A percentile compares a stretch with the other conserved stretches of the same genome.
phyloP scores from a whole-genome alignment of 2,797 vertebrate genomes.

The Galaxias olidus region DNA sequence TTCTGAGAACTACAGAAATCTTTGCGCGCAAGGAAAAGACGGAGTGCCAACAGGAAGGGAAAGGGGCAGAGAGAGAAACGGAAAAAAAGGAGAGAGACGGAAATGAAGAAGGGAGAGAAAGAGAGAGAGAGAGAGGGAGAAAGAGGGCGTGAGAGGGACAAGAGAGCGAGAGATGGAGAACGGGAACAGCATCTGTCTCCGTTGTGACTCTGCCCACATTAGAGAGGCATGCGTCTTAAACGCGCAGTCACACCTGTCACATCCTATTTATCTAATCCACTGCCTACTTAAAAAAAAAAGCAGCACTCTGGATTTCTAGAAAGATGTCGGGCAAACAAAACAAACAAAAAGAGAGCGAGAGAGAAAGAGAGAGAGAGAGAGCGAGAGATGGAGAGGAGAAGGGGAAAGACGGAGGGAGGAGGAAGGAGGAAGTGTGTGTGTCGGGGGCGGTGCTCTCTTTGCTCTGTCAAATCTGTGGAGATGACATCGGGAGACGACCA shows the following conservation, averaged over 20 bases:
- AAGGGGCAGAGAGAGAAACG: conserved; percentile 36
- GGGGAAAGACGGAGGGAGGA: not conserved
- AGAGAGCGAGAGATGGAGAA: conserved; percentile 38
- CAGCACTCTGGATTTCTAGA: conserved; percentile 68
- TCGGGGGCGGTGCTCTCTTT: conserved; percentile 44
- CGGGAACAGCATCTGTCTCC: conserved; percentile 31
- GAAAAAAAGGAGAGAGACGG: conserved; percentile 3
- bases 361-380: conserved; percentile 10
- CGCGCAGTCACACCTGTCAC: conserved; percentile 84
- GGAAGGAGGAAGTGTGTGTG: conserved; percentile 10
- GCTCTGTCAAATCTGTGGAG: conserved; percentile 51
- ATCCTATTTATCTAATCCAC: conserved; percentile 84
- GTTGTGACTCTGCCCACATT: conserved; percentile 53
- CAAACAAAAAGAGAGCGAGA: conserved; percentile 54
- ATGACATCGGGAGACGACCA: conserved; percentile 64
- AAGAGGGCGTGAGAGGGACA: conserved; percentile 32
- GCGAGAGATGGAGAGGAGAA: not conserved
- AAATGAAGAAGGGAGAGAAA: conserved; percentile 30
- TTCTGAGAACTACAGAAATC: conserved; percentile 58
- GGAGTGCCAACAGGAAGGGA: conserved; percentile 30
- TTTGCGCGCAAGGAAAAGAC: conserved; percentile 35
- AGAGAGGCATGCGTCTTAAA: conserved; percentile 75
- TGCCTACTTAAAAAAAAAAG: conserved; percentile 80
- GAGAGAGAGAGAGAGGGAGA: not conserved
- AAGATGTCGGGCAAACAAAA: conserved; percentile 75